Conservation (phyloP, 2,888 invertebrate genomes). For the Cerceris rybyensis region DNA sequence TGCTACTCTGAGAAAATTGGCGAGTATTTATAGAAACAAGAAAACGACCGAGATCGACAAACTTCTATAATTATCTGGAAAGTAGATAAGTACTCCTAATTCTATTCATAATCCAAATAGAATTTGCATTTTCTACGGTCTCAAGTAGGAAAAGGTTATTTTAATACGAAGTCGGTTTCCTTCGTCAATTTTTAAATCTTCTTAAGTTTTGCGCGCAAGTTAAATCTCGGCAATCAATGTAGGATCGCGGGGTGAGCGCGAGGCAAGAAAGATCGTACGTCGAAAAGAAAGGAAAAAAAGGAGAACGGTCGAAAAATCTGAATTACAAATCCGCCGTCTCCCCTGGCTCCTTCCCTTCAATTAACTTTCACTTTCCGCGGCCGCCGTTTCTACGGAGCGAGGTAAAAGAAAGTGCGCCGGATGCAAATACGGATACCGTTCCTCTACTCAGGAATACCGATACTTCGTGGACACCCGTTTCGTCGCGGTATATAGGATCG, state of each 20-base stretch:
- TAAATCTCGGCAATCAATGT: not conserved
- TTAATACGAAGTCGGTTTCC: too few relatives aligned
- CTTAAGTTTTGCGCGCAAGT: not conserved
- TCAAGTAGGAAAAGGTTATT: too few relatives aligned
- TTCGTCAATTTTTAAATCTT: too few relatives aligned
- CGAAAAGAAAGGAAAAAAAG: conserved; percentile 29
- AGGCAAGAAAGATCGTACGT: not conserved
- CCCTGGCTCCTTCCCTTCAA: conserved; percentile 31
- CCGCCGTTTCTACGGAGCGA: not conserved
- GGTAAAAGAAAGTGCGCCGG: conserved; percentile 6
- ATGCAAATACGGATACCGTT: conserved; percentile 4
- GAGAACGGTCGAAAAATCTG: conserved; percentile 45
- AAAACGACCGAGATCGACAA: too few relatives aligned
- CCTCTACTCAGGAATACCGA: conserved; percentile 15
- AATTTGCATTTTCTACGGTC: too few relatives aligned
- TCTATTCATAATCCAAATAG: too few relatives aligned
- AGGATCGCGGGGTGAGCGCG: not conserved
- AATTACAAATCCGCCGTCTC: conserved; percentile 52
- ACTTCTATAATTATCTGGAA: too few relatives aligned
- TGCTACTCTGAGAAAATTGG: too few relatives aligned
- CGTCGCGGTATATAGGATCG: conserved; percentile 78
- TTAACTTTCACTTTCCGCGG: conserved; percentile 53
- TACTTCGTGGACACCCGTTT: conserved; percentile 73
- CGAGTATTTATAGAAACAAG: too few relatives aligned
- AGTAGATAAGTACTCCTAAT: too few relatives aligned